Evolutionary conservation across 1,140 invertebrate genomes (phyloP), one percentile per base, ranked within the genome.

Genomic region (Muscidifurax raptorellus): DNA sequence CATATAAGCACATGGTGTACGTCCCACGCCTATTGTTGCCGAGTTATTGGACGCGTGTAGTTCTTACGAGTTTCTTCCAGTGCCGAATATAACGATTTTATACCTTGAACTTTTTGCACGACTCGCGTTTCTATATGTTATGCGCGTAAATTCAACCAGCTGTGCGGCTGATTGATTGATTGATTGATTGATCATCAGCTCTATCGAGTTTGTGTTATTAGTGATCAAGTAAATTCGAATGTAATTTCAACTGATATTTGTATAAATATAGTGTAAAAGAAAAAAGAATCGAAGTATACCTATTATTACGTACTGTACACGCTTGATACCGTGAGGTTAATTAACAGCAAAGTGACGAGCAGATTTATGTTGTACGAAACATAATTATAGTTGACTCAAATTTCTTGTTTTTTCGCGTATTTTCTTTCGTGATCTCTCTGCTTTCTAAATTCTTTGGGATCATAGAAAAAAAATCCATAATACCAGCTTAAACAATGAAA

Each of bases 371-470:
- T n/a, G n/a, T n/a, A n/a, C n/a, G n/a, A n/a, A n/a, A 59, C 6
- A 18, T 59, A 3, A 22, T 13, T 15, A 47, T 40, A 18, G 52
- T n/a, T 22, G 4, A 18, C 52, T 59, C 5, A n/a, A n/a, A 69
- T 69, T 28, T 69, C 27, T 69, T 27, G 6, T 69, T 69, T 69
- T 69, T 69, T 28, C 2, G 27, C 28, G 15, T 69, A 22, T 22
- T 59, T 59, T n/a, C 52, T 28, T 30, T 74, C 10, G 32, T 40
- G 18, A 59, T 77, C 77, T 81, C 40, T 77, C 15, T 80, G n/a
- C 72, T 40, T 82, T 77, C 71, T 36, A 74, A 30, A 74, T 18
- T 74, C 18, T 30, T 69, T 13, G 12, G 12, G 66, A 27, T 28
- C 28, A 7, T 28, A 18, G 28, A 69, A 69, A 69, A 69, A 69